A percentile compares a stretch with the other conserved stretches of the same genome.
Evolutionary conservation across 2,113 vertebrate species (phyloP).

Genomic region (Pluvianellus socialis): DNA sequence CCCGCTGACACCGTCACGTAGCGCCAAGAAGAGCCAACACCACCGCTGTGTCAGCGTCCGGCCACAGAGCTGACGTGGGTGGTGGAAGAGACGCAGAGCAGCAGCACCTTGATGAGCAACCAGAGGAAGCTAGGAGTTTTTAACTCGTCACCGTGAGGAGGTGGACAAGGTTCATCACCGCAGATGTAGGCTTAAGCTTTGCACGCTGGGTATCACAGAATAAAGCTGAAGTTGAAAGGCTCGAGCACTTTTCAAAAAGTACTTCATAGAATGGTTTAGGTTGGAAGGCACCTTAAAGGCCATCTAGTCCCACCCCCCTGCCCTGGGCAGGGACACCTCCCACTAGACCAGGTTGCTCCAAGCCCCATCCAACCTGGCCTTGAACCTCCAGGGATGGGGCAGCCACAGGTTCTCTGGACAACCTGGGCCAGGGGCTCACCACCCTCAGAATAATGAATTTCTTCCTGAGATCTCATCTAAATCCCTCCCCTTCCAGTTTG

Average conservation of each 20-base stretch:
- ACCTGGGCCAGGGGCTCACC: too few relatives aligned
- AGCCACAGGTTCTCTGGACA: too few relatives aligned
- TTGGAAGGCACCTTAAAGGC: too few relatives aligned
- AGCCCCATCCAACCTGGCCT: too few relatives aligned
- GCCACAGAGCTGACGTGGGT: neutral
- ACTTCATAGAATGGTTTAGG: neutral
- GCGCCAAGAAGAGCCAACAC: neutral
- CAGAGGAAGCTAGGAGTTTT: neutral
- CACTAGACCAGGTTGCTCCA: too few relatives aligned
- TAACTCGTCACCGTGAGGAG: neutral
- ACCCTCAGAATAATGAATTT: too few relatives aligned
- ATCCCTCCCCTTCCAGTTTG: too few relatives aligned
- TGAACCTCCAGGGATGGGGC: too few relatives aligned
- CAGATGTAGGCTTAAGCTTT: neutral
- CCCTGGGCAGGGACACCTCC: too few relatives aligned
- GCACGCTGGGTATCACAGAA: neutral
- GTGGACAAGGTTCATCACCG: neutral
- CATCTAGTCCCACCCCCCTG: too few relatives aligned
- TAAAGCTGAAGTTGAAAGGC: neutral
- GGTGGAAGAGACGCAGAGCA: neutral
- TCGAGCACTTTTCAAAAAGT: neutral
- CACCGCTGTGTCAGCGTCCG: neutral
- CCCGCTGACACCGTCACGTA: neutral
- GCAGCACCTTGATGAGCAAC: accelerated
- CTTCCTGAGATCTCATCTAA: too few relatives aligned